Evolutionary conservation across 2,113 vertebrate genomes (phyloP), one percentile per base, ranked within the genome.

Genomic region (Phylloscopus trochiloides): DNA sequence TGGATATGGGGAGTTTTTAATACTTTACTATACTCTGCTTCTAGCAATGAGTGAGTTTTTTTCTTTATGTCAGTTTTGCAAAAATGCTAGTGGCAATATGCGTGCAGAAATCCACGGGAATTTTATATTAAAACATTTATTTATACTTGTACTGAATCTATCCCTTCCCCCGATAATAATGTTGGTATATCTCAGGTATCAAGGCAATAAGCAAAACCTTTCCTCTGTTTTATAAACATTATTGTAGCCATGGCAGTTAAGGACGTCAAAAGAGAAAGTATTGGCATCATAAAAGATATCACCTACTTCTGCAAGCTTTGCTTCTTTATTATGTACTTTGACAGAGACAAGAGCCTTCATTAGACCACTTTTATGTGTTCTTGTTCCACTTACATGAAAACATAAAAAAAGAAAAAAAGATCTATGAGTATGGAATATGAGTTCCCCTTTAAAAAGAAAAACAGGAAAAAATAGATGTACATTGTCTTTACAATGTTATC

Each of bases 141-240:
- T 83, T 66, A 28, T 26, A 63, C 22, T 38, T 40, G 16, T 62
- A 83, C 15, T 50, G 29, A 51, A 51, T 55, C 20, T 80, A 38
- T 73, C 29, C n/a, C 26, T 75, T 50, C 43, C 11, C 43, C 21
- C 32, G 36, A 6, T 10, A 58, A 17, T 74, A 40, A 54, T 11
- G 4, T 72, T 50, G 31, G 32, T 59, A 16, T 47, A n/a, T 40
- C 26, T 59, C 43, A 74, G 31, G 20, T 85, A 67, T 72, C 42
- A 71, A 48, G 76, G 57, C 43, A 94, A 52, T 71, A 78, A 81
- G 17, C 21, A 42, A 89, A 55, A 22, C 19, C 14, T 59, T 78
- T 92, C 26, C 26, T 67, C n/a, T 91, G 85, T 67, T 93, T 51
- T 79, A 63, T 85, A 87, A 96, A 94, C 21, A 17, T 51, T 88